Evolutionary conservation across 2,888 invertebrate species (phyloP).

Genomic region (Cephus pygmeus): DNA sequence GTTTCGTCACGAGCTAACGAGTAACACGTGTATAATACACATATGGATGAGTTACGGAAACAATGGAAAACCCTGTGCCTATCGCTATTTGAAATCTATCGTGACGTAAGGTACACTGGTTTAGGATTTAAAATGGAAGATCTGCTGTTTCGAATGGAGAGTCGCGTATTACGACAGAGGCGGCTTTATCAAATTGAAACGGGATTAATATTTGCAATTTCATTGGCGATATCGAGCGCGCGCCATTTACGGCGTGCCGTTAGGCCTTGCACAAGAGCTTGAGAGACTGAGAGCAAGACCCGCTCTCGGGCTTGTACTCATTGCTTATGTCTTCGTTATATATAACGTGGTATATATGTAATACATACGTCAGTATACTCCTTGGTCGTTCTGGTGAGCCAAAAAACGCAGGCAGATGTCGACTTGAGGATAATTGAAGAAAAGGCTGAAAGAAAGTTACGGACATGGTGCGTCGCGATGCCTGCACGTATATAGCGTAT

Average conservation of each 20-base stretch:
- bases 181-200: not conserved
- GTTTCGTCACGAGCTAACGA: too few species aligned
- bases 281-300: not conserved
- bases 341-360: not conserved
- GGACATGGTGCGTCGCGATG: not conserved
- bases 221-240: not conserved
- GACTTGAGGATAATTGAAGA: not conserved
- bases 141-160: not conserved
- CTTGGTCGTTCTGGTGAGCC: not conserved
- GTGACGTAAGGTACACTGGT: not conserved
- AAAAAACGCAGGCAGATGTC: not conserved
- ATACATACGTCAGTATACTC: not conserved
- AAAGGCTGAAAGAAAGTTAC: not conserved
- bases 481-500: not conserved
- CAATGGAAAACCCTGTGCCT: not conserved
- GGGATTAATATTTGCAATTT: not conserved
- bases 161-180: not conserved
- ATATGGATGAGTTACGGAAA: not conserved
- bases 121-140: not conserved
- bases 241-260: not conserved
- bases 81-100: not conserved
- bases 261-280: not conserved
- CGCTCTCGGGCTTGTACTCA: not conserved
- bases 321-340: not conserved
- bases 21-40: not conserved